Conservation (phyloP, 2,113 vertebrate genomes). For the Nesoenas mayeri region DNA sequence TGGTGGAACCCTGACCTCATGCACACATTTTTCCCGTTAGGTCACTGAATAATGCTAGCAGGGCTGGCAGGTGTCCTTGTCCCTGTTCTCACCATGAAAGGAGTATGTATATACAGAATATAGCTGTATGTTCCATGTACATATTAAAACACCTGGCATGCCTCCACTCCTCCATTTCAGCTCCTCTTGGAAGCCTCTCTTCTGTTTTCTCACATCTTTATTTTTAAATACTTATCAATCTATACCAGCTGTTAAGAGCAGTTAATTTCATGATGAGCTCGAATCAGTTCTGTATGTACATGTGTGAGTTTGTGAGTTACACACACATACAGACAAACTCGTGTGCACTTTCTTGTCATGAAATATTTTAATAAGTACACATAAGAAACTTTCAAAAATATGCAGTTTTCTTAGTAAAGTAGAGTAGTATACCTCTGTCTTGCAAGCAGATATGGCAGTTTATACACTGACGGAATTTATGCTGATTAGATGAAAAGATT, state of each 20-base stretch:
- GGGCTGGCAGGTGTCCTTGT: neutral
- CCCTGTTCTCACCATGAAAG: neutral
- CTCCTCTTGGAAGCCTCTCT: neutral
- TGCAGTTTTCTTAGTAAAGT: neutral
- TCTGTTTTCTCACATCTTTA: neutral
- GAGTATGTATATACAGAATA: neutral
- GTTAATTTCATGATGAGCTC: neutral
- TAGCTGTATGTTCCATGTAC: neutral
- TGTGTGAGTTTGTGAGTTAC: accelerated
- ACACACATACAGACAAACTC: accelerated
- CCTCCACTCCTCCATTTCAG: neutral
- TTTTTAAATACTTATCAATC: neutral
- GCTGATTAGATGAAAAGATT: neutral
- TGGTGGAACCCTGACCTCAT: neutral
- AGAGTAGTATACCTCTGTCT: neutral
- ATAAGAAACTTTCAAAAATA: neutral
- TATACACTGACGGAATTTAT: neutral
- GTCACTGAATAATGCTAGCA: neutral
- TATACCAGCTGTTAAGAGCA: neutral
- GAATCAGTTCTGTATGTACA: neutral
- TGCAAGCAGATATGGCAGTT: neutral
- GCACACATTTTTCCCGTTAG: accelerated
- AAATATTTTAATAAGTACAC: neutral
- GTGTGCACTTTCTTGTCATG: neutral
- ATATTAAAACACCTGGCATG: neutral